phyloP scores from a whole-genome alignment of 2,113 vertebrate species.

The Etia nguti region DNA sequence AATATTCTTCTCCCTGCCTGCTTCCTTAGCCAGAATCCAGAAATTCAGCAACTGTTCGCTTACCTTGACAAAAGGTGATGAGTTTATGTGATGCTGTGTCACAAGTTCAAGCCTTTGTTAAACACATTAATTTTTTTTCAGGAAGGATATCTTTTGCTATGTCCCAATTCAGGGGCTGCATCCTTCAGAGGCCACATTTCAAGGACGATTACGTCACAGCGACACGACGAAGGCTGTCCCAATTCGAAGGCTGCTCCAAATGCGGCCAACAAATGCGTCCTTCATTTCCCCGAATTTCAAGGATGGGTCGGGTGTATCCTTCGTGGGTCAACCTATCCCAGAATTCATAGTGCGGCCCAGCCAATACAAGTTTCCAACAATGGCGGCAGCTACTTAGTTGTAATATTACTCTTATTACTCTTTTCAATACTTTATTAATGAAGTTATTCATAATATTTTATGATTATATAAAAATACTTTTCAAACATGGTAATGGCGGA shows the following conservation, averaged over 20 bases:
- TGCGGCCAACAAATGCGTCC: not conserved
- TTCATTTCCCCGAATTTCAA: not conserved
- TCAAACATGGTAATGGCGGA: too few species aligned
- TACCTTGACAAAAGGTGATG: not conserved
- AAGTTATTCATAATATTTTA: too few species aligned
- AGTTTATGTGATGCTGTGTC: not conserved
- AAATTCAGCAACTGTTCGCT: not conserved
- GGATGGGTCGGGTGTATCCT: not conserved
- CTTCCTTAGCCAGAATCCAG: not conserved
- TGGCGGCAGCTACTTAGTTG: too few species aligned
- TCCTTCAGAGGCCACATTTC: not conserved
- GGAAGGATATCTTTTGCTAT: not conserved
- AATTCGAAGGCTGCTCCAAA: not conserved
- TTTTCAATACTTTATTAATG: too few species aligned
- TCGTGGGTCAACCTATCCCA: not conserved
- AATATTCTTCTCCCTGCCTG: not conserved
- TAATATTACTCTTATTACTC: too few species aligned
- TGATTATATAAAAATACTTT: too few species aligned
- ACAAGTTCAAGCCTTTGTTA: not conserved
- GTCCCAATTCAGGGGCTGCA: not conserved
- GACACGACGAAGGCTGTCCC: not conserved
- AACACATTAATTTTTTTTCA: not conserved
- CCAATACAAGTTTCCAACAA: too few species aligned
- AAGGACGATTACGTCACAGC: not conserved
- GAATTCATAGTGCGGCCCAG: not conserved